A percentile compares a stretch with the other conserved stretches of the same genome.
Conservation (phyloP, 2,113 vertebrate species). For the Microtus montanus region DNA sequence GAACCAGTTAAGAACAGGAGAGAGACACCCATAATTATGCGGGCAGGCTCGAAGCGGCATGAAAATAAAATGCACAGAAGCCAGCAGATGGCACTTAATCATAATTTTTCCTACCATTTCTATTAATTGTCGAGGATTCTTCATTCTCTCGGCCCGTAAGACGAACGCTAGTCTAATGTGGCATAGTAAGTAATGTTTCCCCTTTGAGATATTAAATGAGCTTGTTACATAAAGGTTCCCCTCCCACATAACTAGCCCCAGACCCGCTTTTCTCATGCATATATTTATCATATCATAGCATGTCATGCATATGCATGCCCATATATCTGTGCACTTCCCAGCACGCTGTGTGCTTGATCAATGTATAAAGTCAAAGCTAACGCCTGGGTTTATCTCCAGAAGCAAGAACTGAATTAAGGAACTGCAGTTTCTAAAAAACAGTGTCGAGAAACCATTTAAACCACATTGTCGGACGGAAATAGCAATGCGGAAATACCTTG, state of each 20-base stretch:
- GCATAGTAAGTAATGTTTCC: conserved; percentile 65
- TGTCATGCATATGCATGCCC: conserved; percentile 45
- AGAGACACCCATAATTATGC: not conserved
- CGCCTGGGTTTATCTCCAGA: conserved; percentile 52
- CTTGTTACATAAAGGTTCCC: conserved; percentile 69
- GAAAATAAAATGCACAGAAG: conserved; percentile 65
- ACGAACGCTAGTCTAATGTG: conserved; percentile 47
- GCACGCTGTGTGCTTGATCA: conserved; percentile 46
- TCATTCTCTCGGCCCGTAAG: conserved; percentile 62
- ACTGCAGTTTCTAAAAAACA: conserved; percentile 58
- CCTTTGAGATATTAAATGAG: conserved; percentile 64
- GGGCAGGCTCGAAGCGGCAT: conserved; percentile 22
- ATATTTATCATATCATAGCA: conserved; percentile 50
- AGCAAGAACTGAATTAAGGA: conserved; percentile 66
- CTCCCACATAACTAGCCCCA: conserved; percentile 59
- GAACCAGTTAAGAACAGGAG: not conserved
- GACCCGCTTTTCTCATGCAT: conserved; percentile 56
- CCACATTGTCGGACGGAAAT: conserved; percentile 60
- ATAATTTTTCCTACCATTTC: conserved; percentile 77
- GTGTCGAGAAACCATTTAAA: conserved; percentile 50
- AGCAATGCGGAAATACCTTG: conserved; percentile 63
- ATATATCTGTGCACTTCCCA: conserved; percentile 25
- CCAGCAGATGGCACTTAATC: conserved; percentile 82
- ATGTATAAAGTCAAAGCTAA: conserved; percentile 40
- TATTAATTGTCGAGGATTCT: conserved; percentile 75